Conservation (phyloP, 2,113 vertebrate genomes). For the Verasper variegatus region DNA sequence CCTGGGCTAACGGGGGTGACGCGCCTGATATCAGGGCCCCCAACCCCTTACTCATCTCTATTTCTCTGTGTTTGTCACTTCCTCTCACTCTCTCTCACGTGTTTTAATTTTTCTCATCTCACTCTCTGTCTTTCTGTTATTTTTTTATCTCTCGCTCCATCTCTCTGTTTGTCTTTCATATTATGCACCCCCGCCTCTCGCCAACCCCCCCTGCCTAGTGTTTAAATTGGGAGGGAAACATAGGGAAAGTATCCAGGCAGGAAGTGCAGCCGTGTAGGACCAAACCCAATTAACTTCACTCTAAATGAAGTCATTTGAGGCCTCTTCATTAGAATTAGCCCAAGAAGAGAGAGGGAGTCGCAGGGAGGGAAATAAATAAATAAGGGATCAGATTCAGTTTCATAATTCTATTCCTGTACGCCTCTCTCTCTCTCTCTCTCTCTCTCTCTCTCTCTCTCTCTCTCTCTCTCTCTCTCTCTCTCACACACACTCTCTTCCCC, state of each 20-base stretch:
- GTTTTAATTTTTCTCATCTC: conserved; percentile 60
- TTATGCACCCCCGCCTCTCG: background rate
- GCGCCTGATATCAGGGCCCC: conserved; percentile 84
- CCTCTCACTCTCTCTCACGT: conserved; percentile 57
- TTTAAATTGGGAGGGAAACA: conserved; percentile 77
- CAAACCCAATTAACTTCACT: conserved; percentile 93
- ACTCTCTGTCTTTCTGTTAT: conserved; percentile 40
- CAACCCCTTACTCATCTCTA: conserved; percentile 81
- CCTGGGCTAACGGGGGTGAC: conserved; percentile 88
- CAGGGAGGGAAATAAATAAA: conserved; percentile 67
- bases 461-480: conserved; percentile 12
- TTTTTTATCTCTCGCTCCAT: conserved; percentile 47
- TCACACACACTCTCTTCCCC: background rate
- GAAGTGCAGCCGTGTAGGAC: conserved; percentile 88
- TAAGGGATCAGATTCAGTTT: conserved; percentile 67
- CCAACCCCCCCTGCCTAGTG: background rate
- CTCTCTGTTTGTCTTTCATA: conserved; percentile 57
- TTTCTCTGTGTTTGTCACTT: conserved; percentile 67
- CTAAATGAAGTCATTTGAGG: conserved; percentile 88
- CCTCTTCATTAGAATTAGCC: conserved; percentile 86
- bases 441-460: background rate
- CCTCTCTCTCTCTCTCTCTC: conserved; percentile 6
- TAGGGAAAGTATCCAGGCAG: conserved; percentile 86
- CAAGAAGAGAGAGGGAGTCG: conserved; percentile 46
- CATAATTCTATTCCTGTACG: conserved; percentile 51